A percentile compares a stretch with the other conserved stretches of the same genome.
phyloP scores from a whole-genome alignment of 2,797 vertebrate genomes.

The Setipinna tenuifilis region DNA sequence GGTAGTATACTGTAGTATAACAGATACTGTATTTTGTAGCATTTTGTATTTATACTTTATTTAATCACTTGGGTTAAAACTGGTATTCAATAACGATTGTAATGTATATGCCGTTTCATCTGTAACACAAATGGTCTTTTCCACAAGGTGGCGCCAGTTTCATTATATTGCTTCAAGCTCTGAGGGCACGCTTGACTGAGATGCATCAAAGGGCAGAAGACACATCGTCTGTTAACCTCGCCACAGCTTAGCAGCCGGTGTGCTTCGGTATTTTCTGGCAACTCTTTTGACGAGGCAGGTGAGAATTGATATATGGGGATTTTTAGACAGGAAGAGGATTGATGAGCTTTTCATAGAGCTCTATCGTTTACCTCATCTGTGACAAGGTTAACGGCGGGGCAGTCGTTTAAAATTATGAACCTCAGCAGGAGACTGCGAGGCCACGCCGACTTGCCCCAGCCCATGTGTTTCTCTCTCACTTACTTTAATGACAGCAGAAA shows the following conservation, averaged over 20 bases:
- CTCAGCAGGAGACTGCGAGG: slow-evolving; percentile 36
- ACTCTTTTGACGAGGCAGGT: not conserved
- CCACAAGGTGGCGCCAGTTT: not conserved
- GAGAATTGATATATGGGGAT: not conserved
- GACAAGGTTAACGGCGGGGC: slow-evolving; percentile 67
- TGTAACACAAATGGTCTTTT: not conserved
- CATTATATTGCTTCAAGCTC: not conserved
- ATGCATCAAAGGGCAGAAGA: not conserved
- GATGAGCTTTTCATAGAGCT: slow-evolving; percentile 50
- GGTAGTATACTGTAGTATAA: too few relatives aligned
- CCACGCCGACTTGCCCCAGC: not conserved
- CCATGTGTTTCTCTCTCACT: slow-evolving; percentile 9
- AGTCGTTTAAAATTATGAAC: slow-evolving; percentile 61
- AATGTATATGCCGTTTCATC: too few relatives aligned
- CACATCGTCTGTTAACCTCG: not conserved
- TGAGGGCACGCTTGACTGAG: not conserved
- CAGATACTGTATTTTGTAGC: too few relatives aligned
- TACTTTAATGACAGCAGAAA: slow-evolving; percentile 8
- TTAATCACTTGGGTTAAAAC: too few relatives aligned
- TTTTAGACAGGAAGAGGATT: slow-evolving; percentile 42
- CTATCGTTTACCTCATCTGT: slow-evolving; percentile 68
- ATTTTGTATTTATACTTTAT: too few relatives aligned
- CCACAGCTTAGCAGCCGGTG: not conserved
- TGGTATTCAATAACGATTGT: too few relatives aligned
- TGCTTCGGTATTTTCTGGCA: not conserved